Base-by-base conservation (phyloP, 1,140 invertebrate genomes). In the Halesus radiatus region DNA sequence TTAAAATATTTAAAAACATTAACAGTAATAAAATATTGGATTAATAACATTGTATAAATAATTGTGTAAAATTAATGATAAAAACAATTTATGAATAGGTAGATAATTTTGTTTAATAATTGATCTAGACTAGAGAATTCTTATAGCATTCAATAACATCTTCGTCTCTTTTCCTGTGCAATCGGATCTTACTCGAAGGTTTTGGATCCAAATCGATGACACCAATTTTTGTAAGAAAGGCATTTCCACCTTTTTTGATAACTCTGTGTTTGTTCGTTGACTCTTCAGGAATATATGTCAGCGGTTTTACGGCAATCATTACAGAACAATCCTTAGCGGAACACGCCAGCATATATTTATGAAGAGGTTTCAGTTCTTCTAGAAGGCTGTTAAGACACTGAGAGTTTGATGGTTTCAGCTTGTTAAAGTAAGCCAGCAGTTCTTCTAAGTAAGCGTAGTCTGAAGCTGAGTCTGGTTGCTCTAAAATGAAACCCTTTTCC, bases 181-280 rank as follows among this genome's bases (percentile, higher is more conserved):
- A 32, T 13, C 54, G 64, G 29, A 83, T 80, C 53, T 84, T 84
- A 23, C 20, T 50, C 13, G 37, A 54, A n/a, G 85, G 81, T 83
- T 90, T 89, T 53, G 88, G 88, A 82, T 89, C 88, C 78, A 89
- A 85, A 82, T 90, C 89, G 22, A 88, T 89, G 7, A 89, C 82
- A 54, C 86, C 85, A 8, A 88, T 73, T 84, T 84, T 86, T 29
- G 87, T 88, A 66, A 84, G 84, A 70, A 88, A 78, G 68, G 79
- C 85, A 52, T 79, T 68, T 13, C 84, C 79, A 52, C 83, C 83
- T 70, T 80, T 10, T 18, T 66, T 54, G 10, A 83, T 68, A 73
- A 81, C 22, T 64, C 76, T 79, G 29, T 76, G 15, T 15, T 81
- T 50, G 37, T 72, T 72, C 86, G 72, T 70, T 78, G 72, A 23